Conservation (phyloP, 2,113 vertebrate species). For the Cranoglanis bouderius region DNA sequence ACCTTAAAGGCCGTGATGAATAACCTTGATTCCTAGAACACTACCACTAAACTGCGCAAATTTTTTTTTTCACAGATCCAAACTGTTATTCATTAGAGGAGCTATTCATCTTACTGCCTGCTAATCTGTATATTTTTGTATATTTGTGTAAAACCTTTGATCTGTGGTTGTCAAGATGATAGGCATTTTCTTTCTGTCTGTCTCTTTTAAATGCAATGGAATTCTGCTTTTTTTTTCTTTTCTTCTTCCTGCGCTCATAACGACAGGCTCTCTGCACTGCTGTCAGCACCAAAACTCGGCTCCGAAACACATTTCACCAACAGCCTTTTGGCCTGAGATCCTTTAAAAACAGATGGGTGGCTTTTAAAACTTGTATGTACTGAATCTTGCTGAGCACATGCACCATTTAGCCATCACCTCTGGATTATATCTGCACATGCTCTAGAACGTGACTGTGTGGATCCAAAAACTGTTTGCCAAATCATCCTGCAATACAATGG, state of each 20-base stretch:
- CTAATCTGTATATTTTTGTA: conserved; percentile 30
- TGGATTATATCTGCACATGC: not conserved
- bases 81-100: conserved; percentile 22
- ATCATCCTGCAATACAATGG: not conserved
- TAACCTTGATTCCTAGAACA: conserved; percentile 48
- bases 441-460: not conserved
- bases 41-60: not conserved
- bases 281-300: conserved; percentile 34
- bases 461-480: not conserved
- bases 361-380: not conserved
- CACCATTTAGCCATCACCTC: conserved; percentile 12
- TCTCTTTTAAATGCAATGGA: conserved; percentile 13
- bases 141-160: conserved; percentile 12
- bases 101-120: conserved; percentile 29
- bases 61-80: not conserved
- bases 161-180: conserved; percentile 28
- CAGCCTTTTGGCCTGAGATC: conserved; percentile 13
- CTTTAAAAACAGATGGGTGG: conserved; percentile 33
- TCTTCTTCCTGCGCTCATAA: not conserved
- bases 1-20: conserved; percentile 46
- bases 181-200: not conserved
- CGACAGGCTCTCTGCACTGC: conserved; percentile 8
- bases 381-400: conserved; percentile 2
- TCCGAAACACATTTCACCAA: conserved; percentile 19
- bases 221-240: conserved; percentile 23